These are phyloP conservation scores for Troides oblongomaculatus DNA, from an alignment of 2,888 invertebrate genomes.

Conservation along the genomic window DNA sequence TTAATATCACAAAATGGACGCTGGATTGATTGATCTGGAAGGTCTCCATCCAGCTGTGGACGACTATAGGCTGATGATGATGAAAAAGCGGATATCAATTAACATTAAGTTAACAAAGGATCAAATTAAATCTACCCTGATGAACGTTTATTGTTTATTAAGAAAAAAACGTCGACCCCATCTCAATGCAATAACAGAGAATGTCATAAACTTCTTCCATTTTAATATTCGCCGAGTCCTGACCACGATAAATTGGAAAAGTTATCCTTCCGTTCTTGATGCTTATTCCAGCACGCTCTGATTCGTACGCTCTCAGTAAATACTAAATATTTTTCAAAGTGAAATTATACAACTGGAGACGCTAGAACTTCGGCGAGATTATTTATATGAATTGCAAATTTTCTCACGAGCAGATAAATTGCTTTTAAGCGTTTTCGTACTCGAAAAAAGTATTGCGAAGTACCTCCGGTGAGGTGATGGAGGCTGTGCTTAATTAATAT, in stretches of 20 bases:
- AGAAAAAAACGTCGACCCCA: slow-evolving; percentile 10
- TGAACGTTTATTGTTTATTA: neutral
- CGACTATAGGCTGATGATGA: no score
- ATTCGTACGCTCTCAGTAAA: slow-evolving; percentile 24
- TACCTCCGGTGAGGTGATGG: no score
- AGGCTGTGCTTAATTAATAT: no score
- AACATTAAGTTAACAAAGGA: no score
- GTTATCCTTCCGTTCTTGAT: slow-evolving; percentile 27
- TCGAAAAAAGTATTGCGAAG: neutral
- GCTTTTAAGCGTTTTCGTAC: neutral
- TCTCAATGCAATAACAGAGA: slow-evolving; percentile 26
- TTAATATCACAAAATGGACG: no score
- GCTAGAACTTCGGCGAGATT: slow-evolving; percentile 18
- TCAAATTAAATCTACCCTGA: no score
- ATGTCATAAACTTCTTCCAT: slow-evolving; percentile 27
- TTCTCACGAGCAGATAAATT: neutral
- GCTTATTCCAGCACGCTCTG: slow-evolving; percentile 21
- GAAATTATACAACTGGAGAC: slow-evolving; percentile 17
- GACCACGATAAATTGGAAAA: slow-evolving; percentile 30
- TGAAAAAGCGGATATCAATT: no score
- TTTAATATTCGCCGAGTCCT: slow-evolving; percentile 28
- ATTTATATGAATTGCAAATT: slow-evolving; percentile 22
- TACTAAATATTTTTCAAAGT: slow-evolving; percentile 29
- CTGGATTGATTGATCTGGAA: no score
- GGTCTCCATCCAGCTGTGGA: no score